Evolutionary conservation across 1,140 invertebrate genomes (phyloP), one percentile per base, ranked within the genome.

Genomic region (Drosophila lini): DNA sequence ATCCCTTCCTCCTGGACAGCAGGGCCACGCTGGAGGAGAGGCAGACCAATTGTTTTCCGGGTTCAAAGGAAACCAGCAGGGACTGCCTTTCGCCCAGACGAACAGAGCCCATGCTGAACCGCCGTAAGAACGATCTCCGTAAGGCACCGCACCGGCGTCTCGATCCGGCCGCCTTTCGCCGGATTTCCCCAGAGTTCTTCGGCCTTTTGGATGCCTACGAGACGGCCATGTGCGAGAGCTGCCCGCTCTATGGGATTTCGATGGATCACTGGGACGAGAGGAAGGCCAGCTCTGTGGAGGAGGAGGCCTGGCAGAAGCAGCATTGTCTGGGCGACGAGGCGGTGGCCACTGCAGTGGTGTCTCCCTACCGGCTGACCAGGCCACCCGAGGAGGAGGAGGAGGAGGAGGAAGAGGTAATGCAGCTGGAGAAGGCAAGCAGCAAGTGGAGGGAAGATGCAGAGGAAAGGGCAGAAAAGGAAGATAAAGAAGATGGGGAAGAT

Each of bases 151-250:
- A 77, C 25, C 78, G 81, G 7, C 74, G 67, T 3, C 58, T 81
- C 32, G 52, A 78, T 74, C 78, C 89, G 16, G 31, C 62, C 1
- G 52, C 47, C 52, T 91, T 73, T 19, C 75, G 76, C 1, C 83
- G 81, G 42, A 91, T 91, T 7, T 91, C 88, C 6, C 89, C 88
- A 0, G 83, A 91, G 28, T 91, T 91, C 48, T 84, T 74, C 1
- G 16, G 56, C 16, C 61, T 91, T n/a, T 69, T 91, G n/a, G 60
- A 79, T 34, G 28, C 50, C 45, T 77, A 91, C 64, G 88, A 91
- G 62, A 70, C 74, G 11, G 63, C 61, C 7, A 69, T 91, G 63
- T 73, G 31, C 53, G 41, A 71, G 34, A 57, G 52, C 10, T 91
- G 75, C 25, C 88, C 84, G 13, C 73, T 91, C 0, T 91, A 91